A percentile compares a stretch with the other conserved stretches of the same genome.
Evolutionary conservation across 2,888 invertebrate species (phyloP).

Genomic region (Hirtodrosophila confusa): DNA sequence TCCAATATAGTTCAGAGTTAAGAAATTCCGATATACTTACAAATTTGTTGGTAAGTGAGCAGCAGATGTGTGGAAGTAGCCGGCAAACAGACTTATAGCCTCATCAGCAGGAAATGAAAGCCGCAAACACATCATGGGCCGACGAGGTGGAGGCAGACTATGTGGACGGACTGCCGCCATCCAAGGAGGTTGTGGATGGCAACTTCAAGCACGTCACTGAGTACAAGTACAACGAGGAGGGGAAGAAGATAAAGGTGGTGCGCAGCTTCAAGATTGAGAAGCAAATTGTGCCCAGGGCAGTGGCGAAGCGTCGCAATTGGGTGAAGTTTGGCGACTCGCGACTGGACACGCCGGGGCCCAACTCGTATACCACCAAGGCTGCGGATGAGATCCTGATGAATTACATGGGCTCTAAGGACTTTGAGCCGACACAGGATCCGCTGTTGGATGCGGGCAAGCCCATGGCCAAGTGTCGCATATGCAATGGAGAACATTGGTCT

Average conservation of each 20-base stretch:
- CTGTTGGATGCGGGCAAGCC: constrained; percentile 92
- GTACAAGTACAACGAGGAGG: constrained; percentile 95
- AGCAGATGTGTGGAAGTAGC: background rate
- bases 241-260: constrained; percentile 94
- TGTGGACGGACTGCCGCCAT: constrained; percentile 89
- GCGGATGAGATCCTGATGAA: constrained; percentile 98
- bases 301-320: constrained; percentile 97
- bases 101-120: constrained; percentile 84
- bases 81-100: background rate
- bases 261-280: constrained; percentile 97
- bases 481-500: constrained; percentile 99
- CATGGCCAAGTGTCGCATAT: constrained; percentile 91
- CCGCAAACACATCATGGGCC: constrained; percentile 96
- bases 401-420: constrained; percentile 94
- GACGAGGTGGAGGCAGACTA: constrained; percentile 97
- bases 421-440: constrained; percentile 93
- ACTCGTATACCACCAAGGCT: constrained; percentile 97
- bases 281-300: constrained; percentile 93
- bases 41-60: constrained; percentile 3
- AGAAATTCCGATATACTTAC: background rate
- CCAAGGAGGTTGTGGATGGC: constrained; percentile 92
- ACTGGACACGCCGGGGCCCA: constrained; percentile 96
- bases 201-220: constrained; percentile 96
- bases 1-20: background rate
- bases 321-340: constrained; percentile 96